Evolutionary conservation across 2,888 invertebrate species (phyloP).

Genomic region (Caenorhabditis virilis): DNA sequence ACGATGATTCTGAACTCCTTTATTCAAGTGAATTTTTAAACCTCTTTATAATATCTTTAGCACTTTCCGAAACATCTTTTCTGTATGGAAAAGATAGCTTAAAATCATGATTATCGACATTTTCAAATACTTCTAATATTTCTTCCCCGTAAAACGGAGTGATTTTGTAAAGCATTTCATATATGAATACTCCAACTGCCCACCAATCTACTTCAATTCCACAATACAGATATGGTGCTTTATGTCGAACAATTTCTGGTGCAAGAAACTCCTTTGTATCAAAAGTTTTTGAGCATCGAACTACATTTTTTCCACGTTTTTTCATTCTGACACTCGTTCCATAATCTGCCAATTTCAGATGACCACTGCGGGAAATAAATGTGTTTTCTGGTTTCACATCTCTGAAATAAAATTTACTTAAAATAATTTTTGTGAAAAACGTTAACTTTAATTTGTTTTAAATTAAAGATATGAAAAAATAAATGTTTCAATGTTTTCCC

Average conservation of each 20-base stretch:
- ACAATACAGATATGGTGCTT: conserved; percentile 91
- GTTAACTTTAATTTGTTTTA: too few species aligned
- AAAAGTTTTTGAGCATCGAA: conserved; percentile 77
- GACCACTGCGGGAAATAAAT: conserved; percentile 74
- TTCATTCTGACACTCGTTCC: conserved; percentile 99
- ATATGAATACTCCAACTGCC: conserved; percentile 95
- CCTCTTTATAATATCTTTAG: conserved; percentile 69
- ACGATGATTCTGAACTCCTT: too few species aligned
- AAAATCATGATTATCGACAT: conserved; percentile 98
- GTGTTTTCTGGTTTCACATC: conserved; percentile 88
- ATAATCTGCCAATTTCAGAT: conserved; percentile 97
- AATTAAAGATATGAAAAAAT: too few species aligned
- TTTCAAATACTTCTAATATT: conserved; percentile 94
- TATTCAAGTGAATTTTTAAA: too few species aligned
- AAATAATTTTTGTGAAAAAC: too few species aligned
- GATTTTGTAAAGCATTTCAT: conserved; percentile 94
- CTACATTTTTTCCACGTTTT: conserved; percentile 46
- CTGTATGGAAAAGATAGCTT: conserved; percentile 90
- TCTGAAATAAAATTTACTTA: conserved; percentile 15
- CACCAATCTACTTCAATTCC: conserved; percentile 83
- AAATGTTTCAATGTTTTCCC: too few species aligned
- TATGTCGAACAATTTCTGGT: conserved; percentile 95
- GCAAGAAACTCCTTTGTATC: conserved; percentile 99
- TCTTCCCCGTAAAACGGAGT: conserved; percentile 99
- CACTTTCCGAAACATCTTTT: conserved; percentile 83